A percentile compares a stretch with the other conserved stretches of the same genome.
phyloP scores from a whole-genome alignment of 2,888 invertebrate species.

The Hesperia comma region DNA sequence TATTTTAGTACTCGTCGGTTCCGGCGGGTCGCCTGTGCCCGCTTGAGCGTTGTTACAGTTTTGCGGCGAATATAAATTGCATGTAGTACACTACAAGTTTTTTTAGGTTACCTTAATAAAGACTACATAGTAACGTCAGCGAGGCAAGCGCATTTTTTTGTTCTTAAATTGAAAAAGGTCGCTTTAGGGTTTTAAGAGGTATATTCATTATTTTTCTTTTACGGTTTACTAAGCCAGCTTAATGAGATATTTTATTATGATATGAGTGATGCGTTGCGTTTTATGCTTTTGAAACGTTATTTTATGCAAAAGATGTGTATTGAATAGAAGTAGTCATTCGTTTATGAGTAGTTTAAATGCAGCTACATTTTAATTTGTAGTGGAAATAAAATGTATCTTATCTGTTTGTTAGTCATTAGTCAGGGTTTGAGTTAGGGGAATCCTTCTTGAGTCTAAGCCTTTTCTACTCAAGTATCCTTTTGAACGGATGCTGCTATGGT shows the following conservation, averaged over 20 bases:
- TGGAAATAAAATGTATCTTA: not conserved
- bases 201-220: constrained; percentile 38
- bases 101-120: constrained; percentile 37
- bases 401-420: too few species aligned
- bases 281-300: constrained; percentile 6
- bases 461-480: too few species aligned
- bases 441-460: too few species aligned
- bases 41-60: constrained; percentile 53
- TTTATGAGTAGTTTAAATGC: constrained; percentile 2
- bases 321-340: not conserved
- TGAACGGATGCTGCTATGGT: too few species aligned
- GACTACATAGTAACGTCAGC: constrained; percentile 32
- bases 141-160: constrained; percentile 28
- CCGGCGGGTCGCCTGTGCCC: constrained; percentile 51
- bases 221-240: constrained; percentile 31
- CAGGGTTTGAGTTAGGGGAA: too few species aligned
- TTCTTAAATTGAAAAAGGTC: constrained; percentile 36
- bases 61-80: constrained; percentile 51
- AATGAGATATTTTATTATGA: constrained; percentile 37
- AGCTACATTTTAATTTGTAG: not conserved
- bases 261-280: constrained; percentile 32
- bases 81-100: constrained; percentile 48
- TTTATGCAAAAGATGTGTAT: constrained; percentile 16
- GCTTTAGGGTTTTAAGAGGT: constrained; percentile 34
- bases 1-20: constrained; percentile 68